Conservation (phyloP, 2,888 invertebrate genomes). For the Pollenia griseotomentosa region DNA sequence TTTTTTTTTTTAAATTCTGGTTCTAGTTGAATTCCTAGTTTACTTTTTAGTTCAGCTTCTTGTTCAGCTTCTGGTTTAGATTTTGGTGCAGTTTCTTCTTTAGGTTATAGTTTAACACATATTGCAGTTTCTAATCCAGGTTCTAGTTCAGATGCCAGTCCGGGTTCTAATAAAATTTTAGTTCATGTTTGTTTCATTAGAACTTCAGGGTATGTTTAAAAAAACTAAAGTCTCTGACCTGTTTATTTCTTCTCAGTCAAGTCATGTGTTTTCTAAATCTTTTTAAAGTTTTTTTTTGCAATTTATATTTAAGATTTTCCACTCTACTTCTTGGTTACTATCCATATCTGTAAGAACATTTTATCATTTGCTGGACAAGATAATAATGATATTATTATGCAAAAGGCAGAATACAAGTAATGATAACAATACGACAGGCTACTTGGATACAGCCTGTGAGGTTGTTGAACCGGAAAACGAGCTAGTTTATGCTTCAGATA, state of each 20-base stretch:
- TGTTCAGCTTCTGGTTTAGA: too few species aligned
- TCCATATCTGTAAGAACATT: neutral
- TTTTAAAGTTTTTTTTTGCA: neutral
- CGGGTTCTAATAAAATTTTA: too few species aligned
- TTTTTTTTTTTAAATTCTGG: too few species aligned
- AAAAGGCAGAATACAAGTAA: constrained; percentile 1
- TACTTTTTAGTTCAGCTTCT: too few species aligned
- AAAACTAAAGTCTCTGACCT: constrained; percentile 67
- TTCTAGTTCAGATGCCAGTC: too few species aligned
- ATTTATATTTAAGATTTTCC: neutral
- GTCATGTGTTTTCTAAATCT: constrained; percentile 45
- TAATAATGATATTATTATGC: constrained; percentile 52
- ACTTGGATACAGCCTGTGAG: constrained; percentile 76
- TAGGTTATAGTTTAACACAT: too few species aligned
- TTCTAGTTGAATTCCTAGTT: too few species aligned
- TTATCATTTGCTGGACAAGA: constrained; percentile 54
- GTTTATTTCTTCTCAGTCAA: constrained; percentile 71
- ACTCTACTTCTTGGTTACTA: neutral
- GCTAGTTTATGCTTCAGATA: constrained; percentile 79
- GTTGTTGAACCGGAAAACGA: constrained; percentile 81
- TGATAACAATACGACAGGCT: neutral
- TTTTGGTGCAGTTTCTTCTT: too few species aligned
- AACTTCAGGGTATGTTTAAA: neutral
- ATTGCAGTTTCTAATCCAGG: too few species aligned
- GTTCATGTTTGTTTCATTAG: neutral